Evolutionary conservation across 2,797 vertebrate genomes (phyloP).

Genomic region (Chaunax sp.): DNA sequence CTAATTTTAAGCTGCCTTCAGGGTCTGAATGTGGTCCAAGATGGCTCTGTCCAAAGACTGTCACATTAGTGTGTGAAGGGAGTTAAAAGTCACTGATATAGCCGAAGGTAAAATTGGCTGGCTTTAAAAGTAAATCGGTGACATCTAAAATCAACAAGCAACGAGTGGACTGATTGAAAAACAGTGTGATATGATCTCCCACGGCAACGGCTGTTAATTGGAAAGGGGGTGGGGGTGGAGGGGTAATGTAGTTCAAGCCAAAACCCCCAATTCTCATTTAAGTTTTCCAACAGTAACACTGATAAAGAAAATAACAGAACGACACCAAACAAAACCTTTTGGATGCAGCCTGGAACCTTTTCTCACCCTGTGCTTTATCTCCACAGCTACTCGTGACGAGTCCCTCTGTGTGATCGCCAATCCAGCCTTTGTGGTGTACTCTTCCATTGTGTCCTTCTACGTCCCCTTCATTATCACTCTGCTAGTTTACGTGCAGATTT

Average conservation of each 20-base stretch:
- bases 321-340: neutral
- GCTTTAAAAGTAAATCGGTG: conserved; percentile 12
- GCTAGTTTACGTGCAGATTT: conserved; percentile 99
- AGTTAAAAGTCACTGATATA: conserved; percentile 11
- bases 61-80: neutral
- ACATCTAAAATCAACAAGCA: conserved; percentile 26
- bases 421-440: conserved; percentile 98
- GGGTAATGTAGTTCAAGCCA: no score
- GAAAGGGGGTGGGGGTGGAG: no score
- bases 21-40: neutral
- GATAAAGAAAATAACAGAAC: neutral
- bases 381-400: conserved; percentile 91
- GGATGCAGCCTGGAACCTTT: neutral
- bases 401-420: conserved; percentile 93
- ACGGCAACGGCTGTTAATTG: no score
- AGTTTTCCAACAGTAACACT: neutral
- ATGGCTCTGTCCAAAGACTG: neutral
- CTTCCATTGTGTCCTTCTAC: conserved; percentile 98
- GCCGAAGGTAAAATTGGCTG: neutral
- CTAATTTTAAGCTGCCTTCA: conserved; percentile 4
- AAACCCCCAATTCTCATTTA: no score
- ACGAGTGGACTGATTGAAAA: conserved; percentile 14
- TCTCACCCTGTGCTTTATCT: conserved; percentile 47
- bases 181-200: conserved; percentile 20
- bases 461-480: conserved; percentile 99